Evolutionary conservation across 2,113 vertebrate genomes (phyloP), one percentile per base, ranked within the genome.

Genomic region (Cyanoliseus patagonus): DNA sequence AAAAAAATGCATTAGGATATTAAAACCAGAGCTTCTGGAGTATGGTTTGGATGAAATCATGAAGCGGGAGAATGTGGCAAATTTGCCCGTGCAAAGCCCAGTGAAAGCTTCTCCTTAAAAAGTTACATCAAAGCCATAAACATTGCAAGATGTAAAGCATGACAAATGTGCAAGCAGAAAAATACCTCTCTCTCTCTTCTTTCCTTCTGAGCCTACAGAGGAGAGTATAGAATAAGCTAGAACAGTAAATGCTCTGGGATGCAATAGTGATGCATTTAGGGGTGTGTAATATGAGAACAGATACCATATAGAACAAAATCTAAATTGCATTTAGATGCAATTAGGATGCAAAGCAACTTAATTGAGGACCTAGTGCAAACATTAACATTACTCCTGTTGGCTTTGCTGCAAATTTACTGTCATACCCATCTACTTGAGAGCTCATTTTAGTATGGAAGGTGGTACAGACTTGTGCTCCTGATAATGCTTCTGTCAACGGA

Each of bases 111-210:
- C 96, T 96, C 62, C 76, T 96, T 88, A 83, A 96, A 97, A 95
- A 97, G 95, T 97, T 96, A 98, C 84, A 78, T 96, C 93, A 95
- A 95, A 95, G 88, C 86, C 69, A 76, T 97, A 97, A 97, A 97
- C 95, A 94, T 41, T 88, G 93, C 88, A 96, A 96, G 96, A 94
- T 86, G 92, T 94, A 95, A 96, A 83, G 76, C 83, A 88, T 1
- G 7, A 92, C 75, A 85, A 96, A 84, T 27, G 61, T 86, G 86
- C 53, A 94, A 79, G 87, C 82, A 91, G 93, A 95, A 96, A 95
- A 95, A 80, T 59, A 92, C 69, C 30, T 90, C 85, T 86, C 85
- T 86, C 8, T 46, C 44, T 86, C 23, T 41, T 91, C 69, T n/a
- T 76, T 89, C 15, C 42, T 51, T 73, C 69, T 67, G 55, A 83